Evolutionary conservation across 2,888 invertebrate genomes (phyloP).

Genomic region (Podotricha telesiphe): DNA sequence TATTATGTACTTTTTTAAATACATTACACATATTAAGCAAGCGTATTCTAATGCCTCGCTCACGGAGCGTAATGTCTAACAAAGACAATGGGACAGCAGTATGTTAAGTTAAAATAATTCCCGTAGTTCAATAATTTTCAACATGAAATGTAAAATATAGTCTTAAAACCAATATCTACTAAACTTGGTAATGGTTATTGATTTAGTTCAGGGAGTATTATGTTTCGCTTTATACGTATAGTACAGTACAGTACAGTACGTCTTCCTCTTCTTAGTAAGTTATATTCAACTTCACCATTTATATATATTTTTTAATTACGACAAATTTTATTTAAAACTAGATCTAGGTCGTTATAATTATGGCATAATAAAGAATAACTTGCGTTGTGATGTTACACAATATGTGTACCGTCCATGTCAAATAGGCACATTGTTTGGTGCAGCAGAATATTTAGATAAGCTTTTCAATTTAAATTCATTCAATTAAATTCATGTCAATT

Average conservation of each 20-base stretch:
- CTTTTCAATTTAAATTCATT: no score
- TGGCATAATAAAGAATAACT: background rate
- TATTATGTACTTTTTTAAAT: no score
- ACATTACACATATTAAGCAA: background rate
- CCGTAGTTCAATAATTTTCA: background rate
- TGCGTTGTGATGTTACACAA: background rate
- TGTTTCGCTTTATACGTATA: background rate
- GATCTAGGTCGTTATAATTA: background rate
- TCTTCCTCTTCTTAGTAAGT: background rate
- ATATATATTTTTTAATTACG: background rate
- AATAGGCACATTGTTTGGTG: background rate
- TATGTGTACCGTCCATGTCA: background rate
- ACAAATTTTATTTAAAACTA: background rate
- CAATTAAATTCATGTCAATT: no score
- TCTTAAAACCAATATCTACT: conserved; percentile 1
- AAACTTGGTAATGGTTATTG: conserved; percentile 15
- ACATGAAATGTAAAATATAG: conserved; percentile 8
- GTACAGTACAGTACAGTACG: no score
- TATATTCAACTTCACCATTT: background rate
- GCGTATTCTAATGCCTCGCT: no score
- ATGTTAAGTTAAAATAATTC: background rate
- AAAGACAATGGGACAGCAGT: no score
- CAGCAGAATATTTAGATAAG: no score
- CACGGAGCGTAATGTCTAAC: no score
- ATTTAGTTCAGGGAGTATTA: background rate